Conservation (phyloP, 2,888 invertebrate species). For the Mycalesis mineus region DNA sequence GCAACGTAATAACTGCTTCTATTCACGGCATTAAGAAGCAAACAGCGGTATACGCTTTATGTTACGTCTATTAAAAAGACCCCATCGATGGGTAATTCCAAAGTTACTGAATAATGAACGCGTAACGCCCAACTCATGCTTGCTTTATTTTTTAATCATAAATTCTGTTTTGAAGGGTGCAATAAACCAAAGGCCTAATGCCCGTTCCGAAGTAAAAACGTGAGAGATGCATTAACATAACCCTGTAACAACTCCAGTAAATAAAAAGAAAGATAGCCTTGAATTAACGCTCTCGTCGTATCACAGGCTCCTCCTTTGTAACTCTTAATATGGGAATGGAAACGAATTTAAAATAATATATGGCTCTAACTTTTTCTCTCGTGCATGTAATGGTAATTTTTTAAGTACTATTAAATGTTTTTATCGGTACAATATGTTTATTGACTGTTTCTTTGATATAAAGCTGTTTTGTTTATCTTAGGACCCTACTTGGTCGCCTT, state of each 20-base stretch:
- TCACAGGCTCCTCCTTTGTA: conserved; percentile 25
- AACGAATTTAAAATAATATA: conserved; percentile 20
- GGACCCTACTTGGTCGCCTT: no score
- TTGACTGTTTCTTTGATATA: no score
- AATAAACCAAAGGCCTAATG: conserved; percentile 34
- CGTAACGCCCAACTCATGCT: conserved; percentile 1
- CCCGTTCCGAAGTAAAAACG: conserved; percentile 31
- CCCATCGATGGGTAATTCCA: neutral
- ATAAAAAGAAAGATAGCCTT: conserved; percentile 24
- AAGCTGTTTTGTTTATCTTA: no score
- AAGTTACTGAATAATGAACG: neutral
- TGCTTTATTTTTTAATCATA: conserved; percentile 30
- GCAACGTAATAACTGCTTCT: no score
- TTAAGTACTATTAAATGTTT: neutral
- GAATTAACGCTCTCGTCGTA: conserved; percentile 25
- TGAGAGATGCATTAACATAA: conserved; percentile 34
- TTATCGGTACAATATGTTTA: no score
- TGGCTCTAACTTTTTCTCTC: neutral
- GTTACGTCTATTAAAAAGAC: neutral
- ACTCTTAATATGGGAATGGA: conserved; percentile 25
- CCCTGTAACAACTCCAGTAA: conserved; percentile 26
- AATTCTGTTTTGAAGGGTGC: conserved; percentile 31
- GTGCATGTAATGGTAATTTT: neutral
- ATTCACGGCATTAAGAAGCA: no score
- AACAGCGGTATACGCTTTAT: no score